Base-by-base conservation (phyloP, 37 sponge, comb jelly and placozoan species). In the Cliona cf. orientalis region DNA sequence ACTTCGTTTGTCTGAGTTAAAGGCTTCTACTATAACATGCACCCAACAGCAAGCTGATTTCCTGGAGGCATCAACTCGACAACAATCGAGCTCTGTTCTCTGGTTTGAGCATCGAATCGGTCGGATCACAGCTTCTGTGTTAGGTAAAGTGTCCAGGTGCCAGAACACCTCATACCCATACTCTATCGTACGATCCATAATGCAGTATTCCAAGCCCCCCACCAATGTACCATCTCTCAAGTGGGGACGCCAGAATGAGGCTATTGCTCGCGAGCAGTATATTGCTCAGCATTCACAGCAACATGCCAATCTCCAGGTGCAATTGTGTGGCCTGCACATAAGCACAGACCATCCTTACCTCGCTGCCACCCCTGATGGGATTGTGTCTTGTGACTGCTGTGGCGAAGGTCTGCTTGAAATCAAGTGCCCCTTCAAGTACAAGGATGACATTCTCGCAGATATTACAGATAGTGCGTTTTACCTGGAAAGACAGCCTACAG, bases 141-240 rank as follows among this genome's bases (percentile, higher is more conserved):
- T 49, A 19, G 53, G 53, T 14, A 9, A 9, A 19, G 53, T 49
- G 9, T 49, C 53, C 53, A 49, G 53, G 53, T 49, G 53, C 12
- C 2, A 2, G 42, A 26, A 34, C 25, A 37, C 25, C 6, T 35
- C 37, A n/a, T 69, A 69, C 28, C 46, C 72, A 31, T 17, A 21
- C 14, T 71, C 72, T 40, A n/a, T 71, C 17, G 49, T 71, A 22
- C 25, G n/a, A 2, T 3, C 40, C 25, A 71, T 71, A 21, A 71
- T 71, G 72, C 72, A 71, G 29, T 71, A 69, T 36, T 28, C 41
- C 36, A 25, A 28, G 25, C 6, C 42, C 25, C 26, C 26, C 29
- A n/a, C 72, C 23, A 22, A 28, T 25, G 22, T 71, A 34, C 72
- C 72, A 71, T 43, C 72, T 4, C 34, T 71, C 19, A 71, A 71